phyloP scores from a whole-genome alignment of 2,888 invertebrate species.

The Lamellibrachia columna region DNA sequence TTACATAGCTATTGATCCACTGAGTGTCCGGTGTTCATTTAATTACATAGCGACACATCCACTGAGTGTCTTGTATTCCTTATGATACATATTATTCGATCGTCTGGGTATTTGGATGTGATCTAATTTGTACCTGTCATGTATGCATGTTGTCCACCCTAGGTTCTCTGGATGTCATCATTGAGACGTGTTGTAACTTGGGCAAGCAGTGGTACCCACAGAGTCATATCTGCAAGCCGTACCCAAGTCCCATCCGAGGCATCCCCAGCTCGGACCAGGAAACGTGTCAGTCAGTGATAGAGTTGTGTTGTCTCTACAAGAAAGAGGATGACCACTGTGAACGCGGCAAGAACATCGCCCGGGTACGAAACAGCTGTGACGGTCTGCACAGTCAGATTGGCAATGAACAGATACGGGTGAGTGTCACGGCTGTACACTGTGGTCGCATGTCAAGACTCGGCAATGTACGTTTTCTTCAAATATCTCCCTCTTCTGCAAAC shows the following conservation, averaged over 20 bases:
- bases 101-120: no score
- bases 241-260: constrained; percentile 44
- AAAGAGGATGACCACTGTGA: constrained; percentile 55
- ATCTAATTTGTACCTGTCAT: no score
- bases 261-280: constrained; percentile 43
- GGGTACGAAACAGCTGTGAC: constrained; percentile 30
- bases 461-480: no score
- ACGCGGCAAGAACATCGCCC: constrained; percentile 50
- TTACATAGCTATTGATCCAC: no score
- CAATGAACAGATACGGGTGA: constrained; percentile 42
- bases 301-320: constrained; percentile 60
- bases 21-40: no score
- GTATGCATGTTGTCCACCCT: neutral
- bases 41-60: no score
- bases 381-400: constrained; percentile 34
- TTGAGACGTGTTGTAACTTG: constrained; percentile 52
- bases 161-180: constrained; percentile 45
- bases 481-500: no score
- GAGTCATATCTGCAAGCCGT: constrained; percentile 49
- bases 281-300: constrained; percentile 43
- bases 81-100: no score
- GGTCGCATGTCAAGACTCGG: no score
- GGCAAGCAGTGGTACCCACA: constrained; percentile 52
- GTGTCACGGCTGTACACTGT: neutral
- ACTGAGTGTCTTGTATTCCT: no score